Conservation (phyloP, 2,797 vertebrate genomes). For the Fundulus diaphanus region DNA sequence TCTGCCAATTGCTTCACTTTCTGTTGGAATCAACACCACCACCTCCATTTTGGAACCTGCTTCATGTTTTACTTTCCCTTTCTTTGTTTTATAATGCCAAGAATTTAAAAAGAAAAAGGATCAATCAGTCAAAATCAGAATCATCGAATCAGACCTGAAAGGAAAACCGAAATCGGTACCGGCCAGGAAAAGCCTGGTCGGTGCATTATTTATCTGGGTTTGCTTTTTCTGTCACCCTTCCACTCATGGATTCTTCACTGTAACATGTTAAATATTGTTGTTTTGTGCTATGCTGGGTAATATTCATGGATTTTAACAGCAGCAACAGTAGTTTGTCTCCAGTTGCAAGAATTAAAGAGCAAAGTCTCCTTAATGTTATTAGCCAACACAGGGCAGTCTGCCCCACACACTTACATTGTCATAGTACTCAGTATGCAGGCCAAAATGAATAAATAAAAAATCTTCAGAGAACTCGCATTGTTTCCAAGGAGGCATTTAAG, state of each 20-base stretch:
- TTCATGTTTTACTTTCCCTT: not conserved
- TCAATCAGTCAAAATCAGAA: not conserved
- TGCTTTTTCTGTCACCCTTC: not conserved
- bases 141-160: not conserved
- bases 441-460: not conserved
- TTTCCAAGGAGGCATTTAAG: constrained; percentile 8
- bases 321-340: not conserved
- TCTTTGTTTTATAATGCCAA: not conserved
- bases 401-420: not conserved
- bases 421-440: not conserved
- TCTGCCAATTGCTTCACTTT: too few species aligned
- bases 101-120: not conserved
- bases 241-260: not conserved
- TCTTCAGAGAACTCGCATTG: not conserved
- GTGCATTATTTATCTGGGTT: not conserved
- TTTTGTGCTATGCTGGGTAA: too few species aligned
- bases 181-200: too few species aligned
- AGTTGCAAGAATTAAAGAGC: constrained; percentile 43
- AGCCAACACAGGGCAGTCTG: constrained; percentile 22
- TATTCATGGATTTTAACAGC: too few species aligned
- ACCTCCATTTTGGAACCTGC: not conserved
- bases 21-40: too few species aligned
- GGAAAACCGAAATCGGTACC: not conserved
- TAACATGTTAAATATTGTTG: not conserved
- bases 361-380: constrained; percentile 60